These are phyloP conservation scores for Bombus confusus DNA, from an alignment of 1,140 invertebrate species.

Conservation along the genomic window DNA sequence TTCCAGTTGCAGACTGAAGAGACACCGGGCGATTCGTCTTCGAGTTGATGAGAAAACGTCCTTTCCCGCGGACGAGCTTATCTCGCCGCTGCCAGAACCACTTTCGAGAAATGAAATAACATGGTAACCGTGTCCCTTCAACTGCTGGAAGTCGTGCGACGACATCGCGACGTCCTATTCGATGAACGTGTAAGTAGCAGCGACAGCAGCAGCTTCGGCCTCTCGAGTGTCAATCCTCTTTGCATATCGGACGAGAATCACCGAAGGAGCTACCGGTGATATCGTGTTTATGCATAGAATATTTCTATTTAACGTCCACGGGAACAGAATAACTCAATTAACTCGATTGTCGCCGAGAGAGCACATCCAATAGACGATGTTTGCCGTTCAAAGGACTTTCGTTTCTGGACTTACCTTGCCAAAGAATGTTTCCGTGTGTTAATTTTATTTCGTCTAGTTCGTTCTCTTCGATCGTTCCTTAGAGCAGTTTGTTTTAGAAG, in stretches of 20 bases:
- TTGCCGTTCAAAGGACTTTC: too few species aligned
- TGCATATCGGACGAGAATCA: slow-evolving; percentile 39
- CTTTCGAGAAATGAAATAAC: slow-evolving; percentile 36
- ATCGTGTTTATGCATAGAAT: not conserved
- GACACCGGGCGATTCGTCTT: slow-evolving; percentile 42
- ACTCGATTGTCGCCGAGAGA: not conserved
- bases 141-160: not conserved
- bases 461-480: too few species aligned
- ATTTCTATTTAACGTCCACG: not conserved
- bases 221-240: slow-evolving; percentile 19
- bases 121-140: not conserved
- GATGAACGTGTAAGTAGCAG: not conserved
- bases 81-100: slow-evolving; percentile 27
- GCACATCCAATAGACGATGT: not conserved
- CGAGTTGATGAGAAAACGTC: slow-evolving; percentile 32
- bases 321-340: slow-evolving; percentile 9
- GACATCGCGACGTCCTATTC: not conserved
- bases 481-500: too few species aligned
- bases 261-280: not conserved
- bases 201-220: not conserved
- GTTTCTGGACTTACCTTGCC: too few species aligned
- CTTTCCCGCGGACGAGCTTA: slow-evolving; percentile 32
- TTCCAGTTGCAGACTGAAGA: slow-evolving; percentile 10
- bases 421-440: too few species aligned
- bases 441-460: not conserved